Evolutionary conservation across 2,888 invertebrate genomes (phyloP).

Genomic region (Aelia acuminata): DNA sequence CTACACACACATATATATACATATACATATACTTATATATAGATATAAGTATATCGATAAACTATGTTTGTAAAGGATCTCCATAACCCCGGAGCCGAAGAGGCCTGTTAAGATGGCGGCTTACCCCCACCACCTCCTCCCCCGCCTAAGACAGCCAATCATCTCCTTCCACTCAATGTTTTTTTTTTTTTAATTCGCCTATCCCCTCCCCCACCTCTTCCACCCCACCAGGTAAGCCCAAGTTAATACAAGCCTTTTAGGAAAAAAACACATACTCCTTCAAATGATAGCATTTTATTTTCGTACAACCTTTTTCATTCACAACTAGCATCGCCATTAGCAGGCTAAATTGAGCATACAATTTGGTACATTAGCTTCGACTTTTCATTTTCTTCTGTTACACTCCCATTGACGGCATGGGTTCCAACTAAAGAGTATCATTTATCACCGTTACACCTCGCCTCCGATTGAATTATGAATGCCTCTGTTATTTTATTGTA

Average conservation of each 20-base stretch:
- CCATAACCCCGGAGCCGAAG: neutral
- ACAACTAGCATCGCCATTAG: constrained; percentile 30
- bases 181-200: constrained; percentile 40
- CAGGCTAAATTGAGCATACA: constrained; percentile 49
- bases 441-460: constrained; percentile 31
- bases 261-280: constrained; percentile 18
- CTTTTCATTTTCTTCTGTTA: constrained; percentile 29
- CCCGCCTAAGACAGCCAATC: constrained; percentile 39
- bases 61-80: too few species aligned
- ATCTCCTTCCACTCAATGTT: neutral
- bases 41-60: constrained; percentile 32
- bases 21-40: too few species aligned
- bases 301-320: constrained; percentile 49
- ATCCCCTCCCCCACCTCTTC: constrained; percentile 30
- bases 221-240: constrained; percentile 1
- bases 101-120: constrained; percentile 53
- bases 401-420: neutral
- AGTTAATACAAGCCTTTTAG: constrained; percentile 27
- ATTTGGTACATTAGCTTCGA: constrained; percentile 36
- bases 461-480: constrained; percentile 22
- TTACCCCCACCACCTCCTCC: constrained; percentile 41
- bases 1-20: too few species aligned
- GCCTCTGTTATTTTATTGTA: constrained; percentile 34
- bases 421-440: neutral
- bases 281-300: constrained; percentile 57